Evolutionary conservation across 2,888 invertebrate species (phyloP).

Genomic region (Heliconius hortense): DNA sequence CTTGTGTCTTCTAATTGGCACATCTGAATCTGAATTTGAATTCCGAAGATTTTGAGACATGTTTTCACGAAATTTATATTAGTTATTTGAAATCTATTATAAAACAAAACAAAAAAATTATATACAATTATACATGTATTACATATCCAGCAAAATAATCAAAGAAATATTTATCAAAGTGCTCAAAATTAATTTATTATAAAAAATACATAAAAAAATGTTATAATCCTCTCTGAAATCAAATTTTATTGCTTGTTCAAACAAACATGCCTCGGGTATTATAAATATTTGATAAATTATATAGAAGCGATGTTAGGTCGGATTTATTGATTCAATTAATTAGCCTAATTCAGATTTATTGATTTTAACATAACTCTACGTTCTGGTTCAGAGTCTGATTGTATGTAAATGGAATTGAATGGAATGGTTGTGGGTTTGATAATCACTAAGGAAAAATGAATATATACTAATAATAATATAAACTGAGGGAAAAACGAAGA

Average conservation of each 20-base stretch:
- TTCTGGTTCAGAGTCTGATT: neutral
- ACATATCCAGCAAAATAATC: neutral
- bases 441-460: too few species aligned
- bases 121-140: neutral
- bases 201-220: neutral
- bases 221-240: constrained; percentile 5
- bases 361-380: constrained; percentile 1
- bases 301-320: constrained; percentile 13
- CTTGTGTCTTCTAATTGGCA: too few species aligned
- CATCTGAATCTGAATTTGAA: too few species aligned
- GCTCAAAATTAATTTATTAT: neutral
- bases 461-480: too few species aligned
- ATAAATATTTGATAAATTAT: constrained; percentile 16
- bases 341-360: neutral
- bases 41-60: neutral
- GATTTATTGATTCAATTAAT: constrained; percentile 20
- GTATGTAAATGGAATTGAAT: too few species aligned
- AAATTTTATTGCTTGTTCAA: constrained; percentile 5
- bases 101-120: neutral
- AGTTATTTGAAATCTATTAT: neutral
- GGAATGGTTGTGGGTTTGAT: neutral
- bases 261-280: constrained; percentile 9
- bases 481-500: too few species aligned
- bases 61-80: neutral
- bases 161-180: neutral